Conservation (phyloP, 2,113 vertebrate species). For the Notarius quadriscutis region DNA sequence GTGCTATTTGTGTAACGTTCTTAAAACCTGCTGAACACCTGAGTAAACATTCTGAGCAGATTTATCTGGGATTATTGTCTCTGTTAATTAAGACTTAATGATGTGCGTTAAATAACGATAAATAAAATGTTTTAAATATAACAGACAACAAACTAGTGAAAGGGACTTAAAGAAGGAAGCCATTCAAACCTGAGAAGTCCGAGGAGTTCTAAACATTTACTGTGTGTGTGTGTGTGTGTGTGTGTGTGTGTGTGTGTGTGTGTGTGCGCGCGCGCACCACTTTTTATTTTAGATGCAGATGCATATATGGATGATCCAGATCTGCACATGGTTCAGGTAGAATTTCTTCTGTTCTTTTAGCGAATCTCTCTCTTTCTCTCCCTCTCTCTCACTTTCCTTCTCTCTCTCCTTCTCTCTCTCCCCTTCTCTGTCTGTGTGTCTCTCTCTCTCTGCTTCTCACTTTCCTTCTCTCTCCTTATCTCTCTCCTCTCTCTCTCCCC, state of each 20-base stretch:
- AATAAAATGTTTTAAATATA: neutral
- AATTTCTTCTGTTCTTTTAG: neutral
- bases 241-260: too few species aligned
- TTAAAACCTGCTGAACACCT: too few species aligned
- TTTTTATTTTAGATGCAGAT: conserved; percentile 54
- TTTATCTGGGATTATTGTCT: neutral
- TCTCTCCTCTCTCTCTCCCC: too few species aligned
- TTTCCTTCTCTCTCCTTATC: too few species aligned
- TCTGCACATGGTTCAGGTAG: conserved; percentile 68
- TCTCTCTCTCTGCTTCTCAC: too few species aligned
- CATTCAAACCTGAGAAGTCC: neutral
- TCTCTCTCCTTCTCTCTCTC: too few species aligned
- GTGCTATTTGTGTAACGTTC: neutral
- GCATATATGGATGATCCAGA: conserved; percentile 57
- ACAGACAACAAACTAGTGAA: neutral
- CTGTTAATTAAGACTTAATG: neutral
- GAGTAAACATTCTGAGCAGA: neutral
- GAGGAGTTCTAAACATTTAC: neutral
- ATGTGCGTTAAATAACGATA: neutral
- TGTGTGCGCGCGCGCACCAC: neutral
- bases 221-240: neutral
- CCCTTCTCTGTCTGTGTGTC: too few species aligned
- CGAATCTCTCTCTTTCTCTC: too few species aligned
- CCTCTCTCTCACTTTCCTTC: too few species aligned
- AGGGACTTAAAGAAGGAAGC: neutral